phyloP scores from a whole-genome alignment of 2,113 vertebrate species.

The Noturus placidus region DNA sequence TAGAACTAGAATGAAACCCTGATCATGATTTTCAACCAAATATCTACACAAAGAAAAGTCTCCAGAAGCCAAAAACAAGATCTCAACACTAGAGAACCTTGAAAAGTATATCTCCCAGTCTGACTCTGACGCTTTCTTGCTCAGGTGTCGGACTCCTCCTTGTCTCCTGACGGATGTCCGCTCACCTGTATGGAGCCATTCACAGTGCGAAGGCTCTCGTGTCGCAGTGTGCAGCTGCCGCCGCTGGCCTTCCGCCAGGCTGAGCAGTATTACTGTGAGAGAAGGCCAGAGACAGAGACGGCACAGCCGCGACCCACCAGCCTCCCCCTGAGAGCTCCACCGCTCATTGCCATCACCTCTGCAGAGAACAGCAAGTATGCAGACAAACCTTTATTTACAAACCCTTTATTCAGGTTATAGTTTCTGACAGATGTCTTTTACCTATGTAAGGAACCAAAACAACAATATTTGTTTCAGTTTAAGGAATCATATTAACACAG shows the following conservation, averaged over 20 bases:
- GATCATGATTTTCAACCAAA: background rate
- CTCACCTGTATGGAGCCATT: conserved; percentile 82
- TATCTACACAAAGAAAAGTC: background rate
- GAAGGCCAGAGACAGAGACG: conserved; percentile 74
- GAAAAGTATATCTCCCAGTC: background rate
- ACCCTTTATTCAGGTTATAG: background rate
- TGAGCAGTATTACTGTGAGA: conserved; percentile 86
- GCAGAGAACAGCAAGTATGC: conserved; percentile 86
- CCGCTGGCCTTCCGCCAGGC: conserved; percentile 89
- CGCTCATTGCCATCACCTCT: conserved; percentile 90
- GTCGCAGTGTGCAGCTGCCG: conserved; percentile 86
- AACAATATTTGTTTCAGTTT: background rate
- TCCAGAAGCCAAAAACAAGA: background rate
- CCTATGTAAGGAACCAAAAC: background rate
- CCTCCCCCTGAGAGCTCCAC: conserved; percentile 84
- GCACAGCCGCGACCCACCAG: conserved; percentile 80
- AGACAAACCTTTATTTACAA: background rate
- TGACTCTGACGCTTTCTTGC: conserved; percentile 13
- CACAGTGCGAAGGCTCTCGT: conserved; percentile 84
- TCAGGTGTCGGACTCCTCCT: conserved; percentile 81
- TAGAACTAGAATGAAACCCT: background rate
- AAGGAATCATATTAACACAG: background rate
- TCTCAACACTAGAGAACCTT: background rate
- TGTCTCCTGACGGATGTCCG: conserved; percentile 76
- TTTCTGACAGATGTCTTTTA: background rate